Evolutionary conservation across 2,888 invertebrate species (phyloP), one percentile per base, ranked within the genome.

Genomic region (Microctonus aethiopoides): DNA sequence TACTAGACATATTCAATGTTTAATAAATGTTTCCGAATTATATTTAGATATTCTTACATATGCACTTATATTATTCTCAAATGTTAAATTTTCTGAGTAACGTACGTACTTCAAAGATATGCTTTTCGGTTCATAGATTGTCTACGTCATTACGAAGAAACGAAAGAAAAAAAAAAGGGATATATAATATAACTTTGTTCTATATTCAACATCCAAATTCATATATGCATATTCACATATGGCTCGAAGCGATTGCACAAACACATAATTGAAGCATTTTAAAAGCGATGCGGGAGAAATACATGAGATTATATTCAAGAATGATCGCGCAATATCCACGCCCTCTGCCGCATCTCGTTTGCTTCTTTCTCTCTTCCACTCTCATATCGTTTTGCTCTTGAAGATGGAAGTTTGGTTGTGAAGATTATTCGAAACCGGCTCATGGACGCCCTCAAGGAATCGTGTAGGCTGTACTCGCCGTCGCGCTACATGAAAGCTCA

Each of bases 401-500:
- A n/a, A n/a, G n/a, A n/a, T n/a, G n/a, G n/a, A n/a, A n/a, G 41
- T 62, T 16, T 39, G 67, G 56, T 39, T 59, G 62, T 32, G 46
- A 29, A 46, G 62, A 61, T 46, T 60, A 54, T 51, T 68, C 60
- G 67, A 67, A 70, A 54, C 63, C 62, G 69, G 62, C 41, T 39
- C 67, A 61, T 41, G 56, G 60, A 70, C 46, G 71, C 62, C 69
- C 69, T 67, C 46, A 56, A 68, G 74, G 70, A 72, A 73, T 69
- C 74, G 72, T 71, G 77, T 74, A 77, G 76, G 72, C 67, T 54
- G 70, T 62, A 65, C 71, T 72, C 75, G 70, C 62, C 54, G 70
- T 57, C 72, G 74, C 78, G 72, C 75, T 76, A 69, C 76, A 74
- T 77, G 78, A 78, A 81, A 78, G 81, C 80, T 83, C 85, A 79